Base-by-base conservation (phyloP, 2,888 invertebrate genomes). In the Athrips mouffetella region DNA sequence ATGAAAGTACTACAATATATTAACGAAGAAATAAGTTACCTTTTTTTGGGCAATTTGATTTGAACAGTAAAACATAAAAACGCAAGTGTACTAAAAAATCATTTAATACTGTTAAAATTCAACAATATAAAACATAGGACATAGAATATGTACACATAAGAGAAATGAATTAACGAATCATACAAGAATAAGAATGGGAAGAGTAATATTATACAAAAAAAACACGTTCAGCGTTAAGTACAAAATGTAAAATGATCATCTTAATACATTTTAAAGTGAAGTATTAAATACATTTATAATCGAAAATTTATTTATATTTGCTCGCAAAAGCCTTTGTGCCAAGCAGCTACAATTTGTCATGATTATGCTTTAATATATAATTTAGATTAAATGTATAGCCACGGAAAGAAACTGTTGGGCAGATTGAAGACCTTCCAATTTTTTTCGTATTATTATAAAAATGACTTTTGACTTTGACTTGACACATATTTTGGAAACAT, bases 41-140 rank as follows among this genome's bases (percentile, higher is more conserved):
- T n/a, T n/a, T n/a, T n/a, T n/a, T n/a, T n/a, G n/a, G n/a, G n/a
- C n/a, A n/a, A n/a, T n/a, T n/a, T n/a, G n/a, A n/a, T n/a, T n/a
- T n/a, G n/a, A n/a, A n/a, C n/a, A n/a, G n/a, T n/a, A n/a, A 35
- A 18, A 2, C 3, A 23, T 25, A 40, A 25, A 15, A 39, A 45
- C 54, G 23, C 55, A 57, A 49, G 51, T 3, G 27, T 37, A 27
- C 49, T 62, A 15, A 47, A 58, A 67, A 63, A 72, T 68, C 70
- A 72, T 77, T 82, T 84, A 87, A 83, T 87, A 82, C 84, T 80
- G 85, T 86, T 86, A 87, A 86, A 80, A 78, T 81, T 86, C 84
- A 87, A 86, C 87, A 87, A 86, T 83, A 82, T 66, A 78, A 78
- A 85, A 85, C 75, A 63, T 74, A 79, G 67, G 72, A 68, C 67